Conservation (phyloP, 2,797 vertebrate species). For the Mallotus villosus region DNA sequence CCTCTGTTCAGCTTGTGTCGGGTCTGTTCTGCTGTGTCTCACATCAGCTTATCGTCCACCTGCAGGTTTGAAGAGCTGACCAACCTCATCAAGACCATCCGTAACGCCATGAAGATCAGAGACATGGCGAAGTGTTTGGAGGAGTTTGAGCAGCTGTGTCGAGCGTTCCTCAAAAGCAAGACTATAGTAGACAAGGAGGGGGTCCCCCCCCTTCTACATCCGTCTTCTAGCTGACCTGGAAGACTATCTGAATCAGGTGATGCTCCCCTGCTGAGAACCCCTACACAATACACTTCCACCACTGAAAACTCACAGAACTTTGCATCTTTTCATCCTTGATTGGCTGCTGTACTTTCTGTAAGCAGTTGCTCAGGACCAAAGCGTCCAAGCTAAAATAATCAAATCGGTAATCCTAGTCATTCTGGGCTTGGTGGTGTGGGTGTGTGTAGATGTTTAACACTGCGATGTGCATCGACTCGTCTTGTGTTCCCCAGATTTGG, state of each 20-base stretch:
- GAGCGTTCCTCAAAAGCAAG: constrained; percentile 89
- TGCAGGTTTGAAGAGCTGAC: constrained; percentile 90
- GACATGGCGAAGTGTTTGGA: constrained; percentile 92
- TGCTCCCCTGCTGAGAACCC: not conserved
- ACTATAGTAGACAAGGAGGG: constrained; percentile 93
- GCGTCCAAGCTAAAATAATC: too few relatives aligned
- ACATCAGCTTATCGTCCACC: too few relatives aligned
- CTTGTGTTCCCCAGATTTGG: constrained; percentile 72
- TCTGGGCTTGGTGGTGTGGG: too few relatives aligned
- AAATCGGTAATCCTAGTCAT: too few relatives aligned
- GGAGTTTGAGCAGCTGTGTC: constrained; percentile 90
- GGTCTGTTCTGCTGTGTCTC: not conserved
- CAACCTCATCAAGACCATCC: constrained; percentile 90
- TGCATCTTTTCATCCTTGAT: too few relatives aligned
- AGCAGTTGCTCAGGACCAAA: too few relatives aligned
- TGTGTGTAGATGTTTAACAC: not conserved
- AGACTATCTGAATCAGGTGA: constrained; percentile 90
- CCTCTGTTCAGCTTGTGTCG: not conserved
- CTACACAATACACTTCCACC: not conserved
- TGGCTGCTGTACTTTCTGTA: too few relatives aligned
- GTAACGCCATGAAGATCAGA: constrained; percentile 94
- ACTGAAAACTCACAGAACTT: too few relatives aligned
- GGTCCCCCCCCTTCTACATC: constrained; percentile 85
- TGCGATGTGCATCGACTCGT: too few relatives aligned
- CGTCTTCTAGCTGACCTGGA: constrained; percentile 88